A percentile compares a stretch with the other conserved stretches of the same genome.
Evolutionary conservation across 2,113 vertebrate genomes (phyloP).

Genomic region (Progne subis): DNA sequence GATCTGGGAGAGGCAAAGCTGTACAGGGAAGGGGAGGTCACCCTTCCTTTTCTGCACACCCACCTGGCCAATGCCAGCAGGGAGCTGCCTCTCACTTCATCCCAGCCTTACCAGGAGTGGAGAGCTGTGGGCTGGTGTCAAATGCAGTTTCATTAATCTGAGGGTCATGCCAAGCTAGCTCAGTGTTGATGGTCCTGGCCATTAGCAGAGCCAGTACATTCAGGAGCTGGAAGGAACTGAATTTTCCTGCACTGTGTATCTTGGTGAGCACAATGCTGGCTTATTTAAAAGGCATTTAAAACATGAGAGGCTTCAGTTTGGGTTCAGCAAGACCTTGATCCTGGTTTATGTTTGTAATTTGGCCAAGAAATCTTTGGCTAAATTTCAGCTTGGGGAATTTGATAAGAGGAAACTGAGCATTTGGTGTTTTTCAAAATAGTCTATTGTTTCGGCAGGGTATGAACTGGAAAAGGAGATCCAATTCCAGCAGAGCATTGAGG

Average conservation of each 20-base stretch:
- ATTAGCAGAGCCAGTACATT: neutral
- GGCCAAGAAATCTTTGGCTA: neutral
- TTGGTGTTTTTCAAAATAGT: neutral
- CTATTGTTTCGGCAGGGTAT: neutral
- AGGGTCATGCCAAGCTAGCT: neutral
- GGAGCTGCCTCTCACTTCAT: neutral
- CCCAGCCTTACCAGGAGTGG: neutral
- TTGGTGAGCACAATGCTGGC: neutral
- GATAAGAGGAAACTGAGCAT: neutral
- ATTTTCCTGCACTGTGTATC: neutral
- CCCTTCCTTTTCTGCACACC: accelerated
- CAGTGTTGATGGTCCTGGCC: neutral
- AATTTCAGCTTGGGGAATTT: neutral
- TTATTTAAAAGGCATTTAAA: neutral
- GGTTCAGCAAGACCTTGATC: neutral
- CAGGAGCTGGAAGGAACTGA: neutral
- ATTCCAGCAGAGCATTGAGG: neutral
- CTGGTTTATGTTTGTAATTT: neutral
- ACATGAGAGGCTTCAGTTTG: accelerated
- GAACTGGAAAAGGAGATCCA: neutral
- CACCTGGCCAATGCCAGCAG: neutral
- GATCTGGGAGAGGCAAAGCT: neutral
- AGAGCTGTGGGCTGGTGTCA: neutral
- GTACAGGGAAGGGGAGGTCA: neutral
- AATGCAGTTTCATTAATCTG: neutral